A percentile compares a stretch with the other conserved stretches of the same genome.
Evolutionary conservation across 2,113 vertebrate genomes (phyloP).

Genomic region (Turdus rufiventris): DNA sequence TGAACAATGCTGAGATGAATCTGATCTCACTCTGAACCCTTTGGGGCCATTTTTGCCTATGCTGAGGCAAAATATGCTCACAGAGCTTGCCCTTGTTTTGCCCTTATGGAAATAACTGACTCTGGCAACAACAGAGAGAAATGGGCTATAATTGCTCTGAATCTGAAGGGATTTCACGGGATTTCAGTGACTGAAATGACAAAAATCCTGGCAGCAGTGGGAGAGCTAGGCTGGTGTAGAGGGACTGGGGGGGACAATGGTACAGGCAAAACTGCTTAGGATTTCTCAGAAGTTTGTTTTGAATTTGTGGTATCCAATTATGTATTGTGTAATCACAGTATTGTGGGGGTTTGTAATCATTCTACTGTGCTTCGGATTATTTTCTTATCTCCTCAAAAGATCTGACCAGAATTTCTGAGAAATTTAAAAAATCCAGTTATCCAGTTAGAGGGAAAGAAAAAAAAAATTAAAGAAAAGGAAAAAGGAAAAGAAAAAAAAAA

Average conservation of each 20-base stretch:
- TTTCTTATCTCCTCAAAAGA: constrained; percentile 6
- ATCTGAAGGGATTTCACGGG: neutral
- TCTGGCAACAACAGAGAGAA: neutral
- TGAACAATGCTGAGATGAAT: neutral
- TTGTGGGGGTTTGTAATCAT: neutral
- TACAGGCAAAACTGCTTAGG: neutral
- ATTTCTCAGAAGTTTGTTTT: neutral
- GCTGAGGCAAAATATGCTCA: neutral
- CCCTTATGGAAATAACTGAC: neutral
- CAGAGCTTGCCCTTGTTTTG: neutral
- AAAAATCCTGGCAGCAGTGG: neutral
- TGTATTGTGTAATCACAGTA: neutral
- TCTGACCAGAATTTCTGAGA: constrained; percentile 25
- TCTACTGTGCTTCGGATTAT: constrained; percentile 6
- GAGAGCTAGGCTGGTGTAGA: neutral
- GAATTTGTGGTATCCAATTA: neutral
- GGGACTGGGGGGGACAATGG: accelerated
- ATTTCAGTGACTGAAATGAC: neutral
- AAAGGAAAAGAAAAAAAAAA: neutral
- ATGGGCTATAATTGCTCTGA: neutral
- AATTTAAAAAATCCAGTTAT: constrained; percentile 54
- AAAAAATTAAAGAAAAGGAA: neutral
- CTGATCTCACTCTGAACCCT: neutral
- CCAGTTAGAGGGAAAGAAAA: constrained; percentile 3
- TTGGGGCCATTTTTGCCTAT: neutral